Base-by-base conservation (phyloP, 2,113 vertebrate genomes). In the Sylvietta virens region DNA sequence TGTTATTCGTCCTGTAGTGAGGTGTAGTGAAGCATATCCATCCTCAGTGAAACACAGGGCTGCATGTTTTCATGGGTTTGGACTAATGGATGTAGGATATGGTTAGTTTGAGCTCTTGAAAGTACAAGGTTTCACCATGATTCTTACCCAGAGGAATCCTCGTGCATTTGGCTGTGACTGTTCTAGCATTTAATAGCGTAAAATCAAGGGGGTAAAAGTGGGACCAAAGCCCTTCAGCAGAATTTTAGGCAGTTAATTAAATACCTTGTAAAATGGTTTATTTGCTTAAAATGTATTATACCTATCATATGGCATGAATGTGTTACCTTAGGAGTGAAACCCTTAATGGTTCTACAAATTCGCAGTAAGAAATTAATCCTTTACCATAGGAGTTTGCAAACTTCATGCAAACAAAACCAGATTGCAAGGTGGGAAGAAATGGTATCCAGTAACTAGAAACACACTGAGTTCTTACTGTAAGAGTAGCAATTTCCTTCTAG, bases 371-470 rank as follows among this genome's bases (percentile, higher is more conserved):
- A 88, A 64, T 77, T 30, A 64, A 37, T 74, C 44, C 48, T 81
- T 96, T 74, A 26, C 61, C 40, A 51, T 0, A 44, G 40, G 44
- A 86, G 65, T 92, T 94, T 94, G 72, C 51, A 93, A 70, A 88
- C 86, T 44, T 84, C 0, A 1, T 57, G 60, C 47, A 94, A 86
- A 74, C 30, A 66, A 58, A 91, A 51, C 40, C 16, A 53, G 10
- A 79, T 67, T 72, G 53, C 81, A 67, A 79, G 71, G 44, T 81
- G 70, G 27, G 37, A 86, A 56, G 93, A 81, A 87, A 79, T 81
- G 72, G 57, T 84, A 74, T 51, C 53, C 7, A 40, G 0, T 64
- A 90, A 64, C 57, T 85, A 91, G 70, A 89, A 93, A 51, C 87
- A 76, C 0, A 2, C 87, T 79, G 87, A 87, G 53, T 51, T 94